Percentiles rank a stretch among this genome's conserved stretches.
Evolutionary conservation across 37 sponge, comb jelly and placozoan genomes (phyloP).

Genomic region (Petrosia ficiformis): DNA sequence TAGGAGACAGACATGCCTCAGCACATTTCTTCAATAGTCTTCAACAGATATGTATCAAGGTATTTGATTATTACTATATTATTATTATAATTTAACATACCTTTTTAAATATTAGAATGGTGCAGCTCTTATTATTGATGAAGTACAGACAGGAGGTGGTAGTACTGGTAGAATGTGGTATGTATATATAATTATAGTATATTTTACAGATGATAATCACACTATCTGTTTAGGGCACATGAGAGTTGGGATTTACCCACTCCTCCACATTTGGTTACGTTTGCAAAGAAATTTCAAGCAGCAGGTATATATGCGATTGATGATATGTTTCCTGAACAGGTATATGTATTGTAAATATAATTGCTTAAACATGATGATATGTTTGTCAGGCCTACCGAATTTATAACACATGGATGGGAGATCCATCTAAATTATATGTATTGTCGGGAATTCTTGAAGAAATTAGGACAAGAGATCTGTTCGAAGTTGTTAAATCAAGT

Average conservation of each 20-base stretch:
- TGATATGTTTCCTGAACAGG: constrained; percentile 30
- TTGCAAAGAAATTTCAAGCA: constrained; percentile 79
- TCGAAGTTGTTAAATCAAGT: constrained; percentile 21
- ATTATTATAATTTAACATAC: too few species aligned
- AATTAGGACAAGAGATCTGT: constrained; percentile 39
- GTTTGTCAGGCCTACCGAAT: constrained; percentile 62
- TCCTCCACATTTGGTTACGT: constrained; percentile 75
- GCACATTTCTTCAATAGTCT: constrained; percentile 68
- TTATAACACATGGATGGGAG: constrained; percentile 90
- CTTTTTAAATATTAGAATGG: constrained; percentile 47
- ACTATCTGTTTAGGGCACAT: constrained; percentile 74
- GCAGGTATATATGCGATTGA: constrained; percentile 46
- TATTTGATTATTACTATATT: constrained; percentile 17
- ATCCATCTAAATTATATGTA: constrained; percentile 52
- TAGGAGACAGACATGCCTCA: constrained; percentile 84
- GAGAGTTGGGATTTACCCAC: constrained; percentile 69
- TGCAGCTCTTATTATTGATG: constrained; percentile 78
- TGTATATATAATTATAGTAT: neutral
- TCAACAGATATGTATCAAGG: constrained; percentile 61
- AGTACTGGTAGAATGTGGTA: constrained; percentile 78
- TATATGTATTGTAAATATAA: neutral
- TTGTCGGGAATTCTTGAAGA: constrained; percentile 45
- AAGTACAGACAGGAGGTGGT: constrained; percentile 84
- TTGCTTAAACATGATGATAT: neutral
- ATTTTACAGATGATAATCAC: neutral